Conservation (phyloP, 2,888 invertebrate genomes). For the Erebia epiphron region DNA sequence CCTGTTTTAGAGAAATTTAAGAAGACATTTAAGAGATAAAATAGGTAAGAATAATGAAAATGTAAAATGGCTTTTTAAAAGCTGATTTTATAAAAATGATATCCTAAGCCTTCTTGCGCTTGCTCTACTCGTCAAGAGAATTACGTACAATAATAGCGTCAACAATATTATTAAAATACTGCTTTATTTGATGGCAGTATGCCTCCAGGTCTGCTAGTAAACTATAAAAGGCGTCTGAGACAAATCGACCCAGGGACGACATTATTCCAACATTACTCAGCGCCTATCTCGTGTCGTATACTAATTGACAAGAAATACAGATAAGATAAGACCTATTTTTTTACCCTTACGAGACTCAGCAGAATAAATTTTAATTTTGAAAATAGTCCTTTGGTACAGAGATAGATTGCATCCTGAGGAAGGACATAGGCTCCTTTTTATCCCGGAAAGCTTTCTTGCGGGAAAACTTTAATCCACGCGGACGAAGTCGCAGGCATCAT, state of each 20-base stretch:
- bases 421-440: too few species aligned
- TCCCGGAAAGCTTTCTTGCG: too few species aligned
- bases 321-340: not conserved
- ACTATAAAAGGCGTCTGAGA: constrained; percentile 8
- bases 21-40: too few species aligned
- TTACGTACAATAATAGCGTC: too few species aligned
- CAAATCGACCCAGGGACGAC: not conserved
- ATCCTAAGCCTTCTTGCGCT: not conserved
- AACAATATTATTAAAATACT: too few species aligned
- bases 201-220: not conserved
- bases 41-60: not conserved
- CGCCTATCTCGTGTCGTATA: not conserved
- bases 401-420: too few species aligned
- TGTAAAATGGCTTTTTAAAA: not conserved
- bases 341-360: not conserved
- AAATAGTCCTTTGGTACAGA: too few species aligned
- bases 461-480: too few species aligned
- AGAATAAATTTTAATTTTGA: too few species aligned
- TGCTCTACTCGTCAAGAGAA: not conserved
- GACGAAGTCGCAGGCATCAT: too few species aligned
- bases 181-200: too few species aligned
- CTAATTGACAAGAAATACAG: constrained; percentile 1
- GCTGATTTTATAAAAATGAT: not conserved
- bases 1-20: too few species aligned
- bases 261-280: not conserved